Evolutionary conservation across 2,113 vertebrate species (phyloP).

Genomic region (Copsychus sechellarum): DNA sequence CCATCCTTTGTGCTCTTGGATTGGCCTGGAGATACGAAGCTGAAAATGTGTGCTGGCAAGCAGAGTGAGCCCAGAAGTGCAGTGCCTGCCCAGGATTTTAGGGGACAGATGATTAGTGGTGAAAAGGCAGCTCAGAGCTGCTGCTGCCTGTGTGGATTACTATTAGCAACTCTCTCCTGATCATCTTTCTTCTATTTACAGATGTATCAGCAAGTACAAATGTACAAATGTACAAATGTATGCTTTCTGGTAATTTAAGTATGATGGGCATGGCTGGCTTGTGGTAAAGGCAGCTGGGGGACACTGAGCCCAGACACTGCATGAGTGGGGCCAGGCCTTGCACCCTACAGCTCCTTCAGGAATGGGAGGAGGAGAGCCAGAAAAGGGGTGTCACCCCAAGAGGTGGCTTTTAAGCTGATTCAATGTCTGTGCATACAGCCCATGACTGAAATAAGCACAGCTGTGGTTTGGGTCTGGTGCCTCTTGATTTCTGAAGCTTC

Average conservation of each 20-base stretch:
- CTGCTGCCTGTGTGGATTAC: neutral
- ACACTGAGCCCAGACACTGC: neutral
- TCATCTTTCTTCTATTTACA: neutral
- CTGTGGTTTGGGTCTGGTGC: neutral
- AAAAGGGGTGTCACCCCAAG: neutral
- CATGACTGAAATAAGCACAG: neutral
- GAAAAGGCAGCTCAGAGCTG: neutral
- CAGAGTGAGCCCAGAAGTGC: neutral
- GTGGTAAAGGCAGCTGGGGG: neutral
- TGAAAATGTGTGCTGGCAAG: neutral
- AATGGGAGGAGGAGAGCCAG: neutral
- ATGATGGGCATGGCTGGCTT: neutral
- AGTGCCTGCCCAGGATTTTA: neutral
- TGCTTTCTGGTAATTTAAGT: neutral
- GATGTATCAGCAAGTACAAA: neutral
- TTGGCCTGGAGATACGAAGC: neutral
- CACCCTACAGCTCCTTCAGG: neutral
- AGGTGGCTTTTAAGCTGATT: neutral
- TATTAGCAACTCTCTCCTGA: neutral
- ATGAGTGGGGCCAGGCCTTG: neutral
- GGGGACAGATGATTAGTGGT: neutral
- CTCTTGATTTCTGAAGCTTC: neutral
- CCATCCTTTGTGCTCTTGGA: neutral
- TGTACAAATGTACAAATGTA: too few species aligned
- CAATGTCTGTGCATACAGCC: neutral